These are phyloP conservation scores for Paratrypauchen microcephalus DNA, from an alignment of 2,797 vertebrate species.

Conservation along the genomic window DNA sequence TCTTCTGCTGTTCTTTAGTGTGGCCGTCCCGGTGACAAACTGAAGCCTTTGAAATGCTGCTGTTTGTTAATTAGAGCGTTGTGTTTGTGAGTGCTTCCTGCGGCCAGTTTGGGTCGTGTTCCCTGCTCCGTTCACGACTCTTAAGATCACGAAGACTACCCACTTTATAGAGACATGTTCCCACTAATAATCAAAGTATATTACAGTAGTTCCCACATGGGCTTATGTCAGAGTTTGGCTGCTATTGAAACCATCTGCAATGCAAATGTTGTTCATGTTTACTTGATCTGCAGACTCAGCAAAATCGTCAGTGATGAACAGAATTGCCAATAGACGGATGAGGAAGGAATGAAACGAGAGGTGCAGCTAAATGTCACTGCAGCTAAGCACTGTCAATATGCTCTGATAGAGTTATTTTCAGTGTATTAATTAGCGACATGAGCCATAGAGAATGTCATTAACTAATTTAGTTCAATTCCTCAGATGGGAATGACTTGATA, in stretches of 20 bases:
- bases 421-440: conserved; percentile 68
- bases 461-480: conserved; percentile 73
- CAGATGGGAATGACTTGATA: not conserved
- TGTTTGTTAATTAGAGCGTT: conserved; percentile 68
- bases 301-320: conserved; percentile 11
- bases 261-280: conserved; percentile 40
- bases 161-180: conserved; percentile 48
- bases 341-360: conserved; percentile 27
- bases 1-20: conserved; percentile 39
- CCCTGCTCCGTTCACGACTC: conserved; percentile 43
- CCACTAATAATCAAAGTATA: conserved; percentile 56
- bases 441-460: conserved; percentile 72
- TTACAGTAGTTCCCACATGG: conserved; percentile 60
- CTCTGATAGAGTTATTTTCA: conserved; percentile 74
- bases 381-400: conserved; percentile 41
- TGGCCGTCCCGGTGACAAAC: conserved; percentile 49
- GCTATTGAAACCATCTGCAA: conserved; percentile 51
- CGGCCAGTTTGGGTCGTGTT: conserved; percentile 46
- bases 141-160: conserved; percentile 41
- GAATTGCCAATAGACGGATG: conserved; percentile 38
- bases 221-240: conserved; percentile 40
- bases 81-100: conserved; percentile 47
- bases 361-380: conserved; percentile 54
- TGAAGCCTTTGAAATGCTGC: conserved; percentile 49
- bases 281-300: conserved; percentile 23